Conservation (phyloP, 2,888 invertebrate genomes). For the Gastrophysa polygoni region DNA sequence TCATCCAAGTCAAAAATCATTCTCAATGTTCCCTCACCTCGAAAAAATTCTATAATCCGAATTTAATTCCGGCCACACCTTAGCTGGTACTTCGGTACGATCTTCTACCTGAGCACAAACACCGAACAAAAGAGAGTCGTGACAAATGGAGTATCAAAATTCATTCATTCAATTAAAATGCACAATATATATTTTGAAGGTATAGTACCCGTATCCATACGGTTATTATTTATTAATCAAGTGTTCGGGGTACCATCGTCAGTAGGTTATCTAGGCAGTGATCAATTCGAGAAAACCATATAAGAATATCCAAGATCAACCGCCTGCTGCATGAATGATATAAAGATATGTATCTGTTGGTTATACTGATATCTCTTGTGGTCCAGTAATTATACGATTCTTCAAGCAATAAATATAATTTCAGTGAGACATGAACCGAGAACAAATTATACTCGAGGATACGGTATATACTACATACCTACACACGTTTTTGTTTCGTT, state of each 20-base stretch:
- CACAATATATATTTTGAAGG: slow-evolving; percentile 33
- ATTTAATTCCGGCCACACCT: no score
- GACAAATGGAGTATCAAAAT: slow-evolving; percentile 35
- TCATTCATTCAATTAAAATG: slow-evolving; percentile 35
- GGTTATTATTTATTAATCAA: slow-evolving; percentile 37
- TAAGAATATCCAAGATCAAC: slow-evolving; percentile 18
- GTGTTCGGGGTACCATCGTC: slow-evolving; percentile 33
- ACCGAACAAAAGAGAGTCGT: background rate
- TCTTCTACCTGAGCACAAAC: background rate
- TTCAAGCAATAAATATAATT: slow-evolving; percentile 27
- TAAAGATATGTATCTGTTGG: slow-evolving; percentile 37
- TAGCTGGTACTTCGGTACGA: background rate
- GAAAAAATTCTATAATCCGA: no score
- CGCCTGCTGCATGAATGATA: slow-evolving; percentile 37
- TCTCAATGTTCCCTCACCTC: no score
- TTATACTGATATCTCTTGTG: slow-evolving; percentile 33
- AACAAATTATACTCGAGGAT: background rate
- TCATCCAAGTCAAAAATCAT: no score
- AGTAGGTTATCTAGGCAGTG: slow-evolving; percentile 34
- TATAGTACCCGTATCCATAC: slow-evolving; percentile 29
- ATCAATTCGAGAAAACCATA: slow-evolving; percentile 32
- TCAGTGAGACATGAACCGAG: background rate
- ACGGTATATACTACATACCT: no score
- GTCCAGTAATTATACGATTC: slow-evolving; percentile 33
- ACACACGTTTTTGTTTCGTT: no score